Percentiles rank a stretch among this genome's conserved stretches.
Conservation (phyloP, 2,113 vertebrate species). For the Buteo buteo region DNA sequence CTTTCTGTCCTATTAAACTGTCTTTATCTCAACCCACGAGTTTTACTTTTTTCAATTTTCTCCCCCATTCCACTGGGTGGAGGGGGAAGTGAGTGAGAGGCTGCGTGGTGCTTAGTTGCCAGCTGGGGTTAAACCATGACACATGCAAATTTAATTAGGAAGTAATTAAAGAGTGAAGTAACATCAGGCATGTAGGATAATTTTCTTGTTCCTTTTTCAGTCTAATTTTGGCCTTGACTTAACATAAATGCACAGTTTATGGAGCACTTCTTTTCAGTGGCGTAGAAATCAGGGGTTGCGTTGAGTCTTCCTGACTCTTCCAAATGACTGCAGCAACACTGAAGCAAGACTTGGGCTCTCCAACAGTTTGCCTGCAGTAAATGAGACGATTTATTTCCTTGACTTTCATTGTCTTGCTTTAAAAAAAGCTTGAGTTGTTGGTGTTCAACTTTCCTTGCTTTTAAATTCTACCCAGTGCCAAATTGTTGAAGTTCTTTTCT, state of each 20-base stretch:
- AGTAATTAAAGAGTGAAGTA: not conserved
- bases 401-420: not conserved
- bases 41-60: too few relatives aligned
- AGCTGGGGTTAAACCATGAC: too few relatives aligned
- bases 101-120: too few relatives aligned
- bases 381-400: not conserved
- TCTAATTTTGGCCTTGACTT: constrained; percentile 14
- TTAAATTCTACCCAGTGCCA: not conserved
- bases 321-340: not conserved
- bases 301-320: not conserved
- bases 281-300: not conserved
- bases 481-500: not conserved
- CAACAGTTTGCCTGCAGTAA: not conserved
- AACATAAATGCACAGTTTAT: not conserved
- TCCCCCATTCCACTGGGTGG: too few relatives aligned
- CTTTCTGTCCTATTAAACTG: too few relatives aligned
- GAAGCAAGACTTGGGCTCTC: not conserved
- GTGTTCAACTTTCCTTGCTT: not conserved
- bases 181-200: not conserved
- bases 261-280: not conserved
- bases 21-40: too few relatives aligned
- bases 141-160: too few relatives aligned
- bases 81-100: too few relatives aligned
- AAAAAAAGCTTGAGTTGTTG: not conserved
- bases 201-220: constrained; percentile 18